Evolutionary conservation across 2,113 vertebrate species (phyloP).

Genomic region (Sprattus sprattus): DNA sequence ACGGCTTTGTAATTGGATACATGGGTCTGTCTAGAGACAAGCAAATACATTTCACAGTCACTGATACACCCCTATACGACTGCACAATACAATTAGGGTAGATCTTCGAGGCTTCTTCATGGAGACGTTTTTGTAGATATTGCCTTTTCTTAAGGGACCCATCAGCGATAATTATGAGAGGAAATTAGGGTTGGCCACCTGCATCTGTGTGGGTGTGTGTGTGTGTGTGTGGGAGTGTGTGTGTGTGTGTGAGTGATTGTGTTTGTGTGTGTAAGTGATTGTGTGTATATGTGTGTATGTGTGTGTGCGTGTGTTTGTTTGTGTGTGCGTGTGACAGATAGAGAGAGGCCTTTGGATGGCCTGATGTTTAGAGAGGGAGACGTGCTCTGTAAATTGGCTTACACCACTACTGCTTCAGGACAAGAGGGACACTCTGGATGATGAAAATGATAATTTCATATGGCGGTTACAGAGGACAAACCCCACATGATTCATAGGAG

Average conservation of each 20-base stretch:
- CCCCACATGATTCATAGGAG: not conserved
- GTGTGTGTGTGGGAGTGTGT: not conserved
- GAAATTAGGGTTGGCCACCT: not conserved
- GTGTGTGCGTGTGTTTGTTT: no score
- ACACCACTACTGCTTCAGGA: not conserved
- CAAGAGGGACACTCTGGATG: not conserved
- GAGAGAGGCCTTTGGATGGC: not conserved
- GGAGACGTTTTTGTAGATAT: not conserved
- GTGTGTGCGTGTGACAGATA: not conserved
- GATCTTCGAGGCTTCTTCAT: no score
- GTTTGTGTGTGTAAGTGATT: no score
- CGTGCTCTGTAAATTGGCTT: not conserved
- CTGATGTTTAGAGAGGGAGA: not conserved
- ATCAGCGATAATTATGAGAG: not conserved
- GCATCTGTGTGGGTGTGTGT: not conserved
- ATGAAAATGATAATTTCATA: slow-evolving; percentile 4
- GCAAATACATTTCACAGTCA: not conserved
- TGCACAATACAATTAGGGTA: not conserved
- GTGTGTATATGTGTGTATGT: no score
- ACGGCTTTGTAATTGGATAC: not conserved
- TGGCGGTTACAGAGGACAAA: not conserved
- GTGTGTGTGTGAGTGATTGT: no score
- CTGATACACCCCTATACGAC: not conserved
- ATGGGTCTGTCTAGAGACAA: not conserved
- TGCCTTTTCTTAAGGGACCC: not conserved